Conservation (phyloP, 2,797 vertebrate species). For the Crocodylus rhombifer region DNA sequence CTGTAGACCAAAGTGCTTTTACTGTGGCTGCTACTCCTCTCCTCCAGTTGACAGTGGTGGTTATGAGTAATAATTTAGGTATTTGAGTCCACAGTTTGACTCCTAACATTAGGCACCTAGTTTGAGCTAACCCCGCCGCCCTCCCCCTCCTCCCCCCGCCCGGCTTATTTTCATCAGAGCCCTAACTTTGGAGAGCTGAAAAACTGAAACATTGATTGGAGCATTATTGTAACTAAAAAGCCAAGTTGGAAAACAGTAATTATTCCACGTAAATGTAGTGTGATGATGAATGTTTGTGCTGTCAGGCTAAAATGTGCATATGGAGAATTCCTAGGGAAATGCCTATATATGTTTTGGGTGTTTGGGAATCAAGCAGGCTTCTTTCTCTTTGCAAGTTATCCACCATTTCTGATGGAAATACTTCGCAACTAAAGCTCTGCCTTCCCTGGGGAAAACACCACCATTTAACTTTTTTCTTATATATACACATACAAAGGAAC, state of each 20-base stretch:
- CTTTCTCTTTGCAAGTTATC: neutral
- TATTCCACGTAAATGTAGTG: neutral
- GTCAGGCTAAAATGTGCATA: neutral
- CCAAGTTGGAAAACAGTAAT: slow-evolving; percentile 3
- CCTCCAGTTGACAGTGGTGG: neutral
- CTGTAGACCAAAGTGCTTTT: neutral
- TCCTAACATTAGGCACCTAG: neutral
- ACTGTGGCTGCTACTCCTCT: neutral
- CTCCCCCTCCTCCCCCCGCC: neutral
- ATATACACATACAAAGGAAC: neutral
- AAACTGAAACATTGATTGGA: neutral
- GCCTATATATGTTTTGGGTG: neutral
- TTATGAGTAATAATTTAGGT: neutral
- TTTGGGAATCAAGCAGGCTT: neutral
- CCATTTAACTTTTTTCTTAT: slow-evolving; percentile 55
- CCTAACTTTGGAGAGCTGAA: neutral
- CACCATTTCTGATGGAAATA: slow-evolving; percentile 46
- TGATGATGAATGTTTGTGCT: neutral
- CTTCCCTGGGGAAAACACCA: slow-evolving; percentile 36
- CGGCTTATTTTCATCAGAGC: slow-evolving; percentile 6
- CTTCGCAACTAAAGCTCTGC: slow-evolving; percentile 31
- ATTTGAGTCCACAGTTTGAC: neutral
- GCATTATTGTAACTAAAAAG: neutral
- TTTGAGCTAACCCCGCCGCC: neutral
- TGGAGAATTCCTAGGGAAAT: neutral